A percentile compares a stretch with the other conserved stretches of the same genome.
Conservation (phyloP, 2,113 vertebrate genomes). For the Cricetomys ansorgei region DNA sequence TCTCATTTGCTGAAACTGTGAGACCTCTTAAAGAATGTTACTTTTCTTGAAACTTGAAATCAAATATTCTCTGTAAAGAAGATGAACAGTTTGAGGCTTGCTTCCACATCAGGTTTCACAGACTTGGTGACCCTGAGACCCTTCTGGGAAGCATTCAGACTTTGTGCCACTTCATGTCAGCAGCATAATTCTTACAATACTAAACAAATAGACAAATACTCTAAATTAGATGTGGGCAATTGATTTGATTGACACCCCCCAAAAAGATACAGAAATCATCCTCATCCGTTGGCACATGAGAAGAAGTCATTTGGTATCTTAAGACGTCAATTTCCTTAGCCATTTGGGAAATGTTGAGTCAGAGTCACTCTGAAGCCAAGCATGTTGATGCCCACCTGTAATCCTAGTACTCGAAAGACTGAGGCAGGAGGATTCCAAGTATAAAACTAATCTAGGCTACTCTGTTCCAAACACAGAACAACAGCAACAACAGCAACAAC, state of each 20-base stretch:
- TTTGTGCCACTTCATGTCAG: not conserved
- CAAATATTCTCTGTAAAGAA: not conserved
- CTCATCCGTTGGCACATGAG: not conserved
- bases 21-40: not conserved
- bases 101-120: not conserved
- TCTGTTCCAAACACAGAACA: not conserved
- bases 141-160: not conserved
- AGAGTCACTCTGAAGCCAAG: not conserved
- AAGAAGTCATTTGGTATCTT: not conserved
- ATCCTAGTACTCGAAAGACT: not conserved
- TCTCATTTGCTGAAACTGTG: slow-evolving; percentile 10
- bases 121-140: not conserved
- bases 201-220: not conserved
- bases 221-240: not conserved
- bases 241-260: not conserved
- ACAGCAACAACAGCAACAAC: not conserved
- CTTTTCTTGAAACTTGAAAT: not conserved
- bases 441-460: not conserved
- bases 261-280: not conserved
- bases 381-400: not conserved
- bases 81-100: not conserved
- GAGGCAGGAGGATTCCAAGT: not conserved
- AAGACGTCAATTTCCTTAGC: not conserved
- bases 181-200: not conserved
- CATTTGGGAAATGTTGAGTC: not conserved